phyloP scores from a whole-genome alignment of 2,888 invertebrate species.

The Agrochola litura region DNA sequence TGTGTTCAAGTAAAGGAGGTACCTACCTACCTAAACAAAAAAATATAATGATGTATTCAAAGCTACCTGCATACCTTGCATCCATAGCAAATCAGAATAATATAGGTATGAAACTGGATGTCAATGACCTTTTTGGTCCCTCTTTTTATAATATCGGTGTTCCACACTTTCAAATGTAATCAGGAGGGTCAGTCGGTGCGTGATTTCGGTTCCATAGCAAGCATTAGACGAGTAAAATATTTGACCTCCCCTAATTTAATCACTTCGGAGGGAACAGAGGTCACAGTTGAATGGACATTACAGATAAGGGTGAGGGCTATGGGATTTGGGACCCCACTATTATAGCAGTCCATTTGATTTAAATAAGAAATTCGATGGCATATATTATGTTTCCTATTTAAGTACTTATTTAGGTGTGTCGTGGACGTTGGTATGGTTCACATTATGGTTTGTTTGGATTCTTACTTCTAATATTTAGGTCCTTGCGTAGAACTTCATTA shows the following conservation, averaged over 20 bases:
- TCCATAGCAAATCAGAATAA: neutral
- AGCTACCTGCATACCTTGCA: constrained; percentile 5
- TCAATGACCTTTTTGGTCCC: constrained; percentile 54
- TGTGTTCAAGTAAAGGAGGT: neutral
- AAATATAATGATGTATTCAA: neutral
- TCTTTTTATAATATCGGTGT: constrained; percentile 21
- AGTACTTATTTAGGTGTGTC: constrained; percentile 32
- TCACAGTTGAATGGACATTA: constrained; percentile 56
- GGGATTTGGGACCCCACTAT: constrained; percentile 61
- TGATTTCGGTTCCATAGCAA: constrained; percentile 72
- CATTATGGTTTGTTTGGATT: neutral
- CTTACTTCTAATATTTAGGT: neutral
- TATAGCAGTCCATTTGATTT: constrained; percentile 74
- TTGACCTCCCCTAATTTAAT: constrained; percentile 66
- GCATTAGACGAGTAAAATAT: constrained; percentile 68
- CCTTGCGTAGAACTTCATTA: neutral
- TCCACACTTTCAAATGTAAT: constrained; percentile 40
- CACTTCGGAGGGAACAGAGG: constrained; percentile 60
- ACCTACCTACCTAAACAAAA: neutral
- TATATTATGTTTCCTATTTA: constrained; percentile 44
- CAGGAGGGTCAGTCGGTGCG: constrained; percentile 65
- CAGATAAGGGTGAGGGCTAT: constrained; percentile 68
- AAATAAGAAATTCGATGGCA: constrained; percentile 74
- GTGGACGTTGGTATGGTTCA: neutral
- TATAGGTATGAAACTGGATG: neutral